Percentiles rank a stretch among this genome's conserved stretches.
Evolutionary conservation across 2,888 invertebrate genomes (phyloP).

Genomic region (Trichacis sp.): DNA sequence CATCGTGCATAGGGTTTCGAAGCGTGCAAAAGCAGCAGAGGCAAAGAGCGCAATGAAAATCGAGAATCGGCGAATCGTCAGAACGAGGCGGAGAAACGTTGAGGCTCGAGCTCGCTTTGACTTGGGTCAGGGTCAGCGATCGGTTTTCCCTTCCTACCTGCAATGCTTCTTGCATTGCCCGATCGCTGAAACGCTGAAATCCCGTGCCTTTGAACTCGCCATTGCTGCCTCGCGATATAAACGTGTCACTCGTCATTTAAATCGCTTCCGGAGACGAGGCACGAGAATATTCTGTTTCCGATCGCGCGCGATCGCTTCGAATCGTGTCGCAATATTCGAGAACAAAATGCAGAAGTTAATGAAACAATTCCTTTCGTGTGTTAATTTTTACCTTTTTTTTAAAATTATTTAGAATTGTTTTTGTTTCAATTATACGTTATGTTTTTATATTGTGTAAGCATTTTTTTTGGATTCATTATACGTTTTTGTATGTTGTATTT

Average conservation of each 20-base stretch:
- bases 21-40: conserved; percentile 28
- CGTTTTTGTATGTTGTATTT: too few relatives aligned
- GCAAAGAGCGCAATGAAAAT: conserved; percentile 37
- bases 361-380: too few relatives aligned
- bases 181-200: conserved; percentile 1
- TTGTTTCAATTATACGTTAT: too few relatives aligned
- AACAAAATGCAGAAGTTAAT: too few relatives aligned
- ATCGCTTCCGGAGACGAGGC: conserved; percentile 19
- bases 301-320: too few relatives aligned
- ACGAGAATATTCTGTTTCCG: too few relatives aligned
- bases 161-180: conserved; percentile 1
- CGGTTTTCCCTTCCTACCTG: conserved; percentile 26
- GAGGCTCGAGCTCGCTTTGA: conserved; percentile 32
- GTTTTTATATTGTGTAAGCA: too few relatives aligned
- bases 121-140: conserved; percentile 42
- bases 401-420: too few relatives aligned
- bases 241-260: conserved; percentile 26
- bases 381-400: too few relatives aligned
- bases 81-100: conserved; percentile 31
- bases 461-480: too few relatives aligned
- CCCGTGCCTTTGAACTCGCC: conserved; percentile 6
- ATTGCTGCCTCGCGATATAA: neutral
- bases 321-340: too few relatives aligned
- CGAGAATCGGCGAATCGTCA: conserved; percentile 35
- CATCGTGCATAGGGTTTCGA: conserved; percentile 19